Evolutionary conservation across 1,140 invertebrate species (phyloP).

Genomic region (Apolygus lucorum): DNA sequence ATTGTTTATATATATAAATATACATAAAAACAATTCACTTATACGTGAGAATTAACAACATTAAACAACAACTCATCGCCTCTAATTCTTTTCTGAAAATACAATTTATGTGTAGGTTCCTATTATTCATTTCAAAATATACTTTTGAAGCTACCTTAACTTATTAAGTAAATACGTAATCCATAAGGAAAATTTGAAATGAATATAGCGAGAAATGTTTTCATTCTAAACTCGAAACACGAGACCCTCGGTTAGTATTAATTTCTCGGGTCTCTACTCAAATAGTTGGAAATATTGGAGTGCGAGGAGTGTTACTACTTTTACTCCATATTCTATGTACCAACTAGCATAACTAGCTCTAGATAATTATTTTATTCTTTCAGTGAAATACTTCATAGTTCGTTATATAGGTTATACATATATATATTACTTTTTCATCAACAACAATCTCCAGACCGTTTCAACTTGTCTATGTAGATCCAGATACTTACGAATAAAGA

Average conservation of each 20-base stretch:
- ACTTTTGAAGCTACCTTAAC: background rate
- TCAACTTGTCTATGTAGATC: slow-evolving; percentile 2
- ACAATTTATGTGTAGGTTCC: no score
- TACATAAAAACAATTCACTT: background rate
- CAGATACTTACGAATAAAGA: background rate
- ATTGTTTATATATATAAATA: no score
- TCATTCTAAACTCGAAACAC: background rate
- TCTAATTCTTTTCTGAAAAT: no score
- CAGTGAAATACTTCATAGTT: background rate
- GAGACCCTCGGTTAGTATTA: no score
- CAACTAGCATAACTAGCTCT: background rate
- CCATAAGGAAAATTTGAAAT: background rate
- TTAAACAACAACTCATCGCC: background rate
- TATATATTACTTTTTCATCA: background rate
- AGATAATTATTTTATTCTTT: background rate
- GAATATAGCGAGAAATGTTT: background rate
- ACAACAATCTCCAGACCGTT: background rate
- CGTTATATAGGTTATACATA: background rate
- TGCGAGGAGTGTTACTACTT: background rate
- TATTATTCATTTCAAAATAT: background rate
- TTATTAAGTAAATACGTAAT: slow-evolving; percentile 9
- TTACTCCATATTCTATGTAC: background rate
- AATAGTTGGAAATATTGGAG: background rate
- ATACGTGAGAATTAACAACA: background rate
- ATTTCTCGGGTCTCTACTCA: no score